A percentile compares a stretch with the other conserved stretches of the same genome.
phyloP scores from a whole-genome alignment of 2,888 invertebrate genomes.

The Didymodactylos carnosus region DNA sequence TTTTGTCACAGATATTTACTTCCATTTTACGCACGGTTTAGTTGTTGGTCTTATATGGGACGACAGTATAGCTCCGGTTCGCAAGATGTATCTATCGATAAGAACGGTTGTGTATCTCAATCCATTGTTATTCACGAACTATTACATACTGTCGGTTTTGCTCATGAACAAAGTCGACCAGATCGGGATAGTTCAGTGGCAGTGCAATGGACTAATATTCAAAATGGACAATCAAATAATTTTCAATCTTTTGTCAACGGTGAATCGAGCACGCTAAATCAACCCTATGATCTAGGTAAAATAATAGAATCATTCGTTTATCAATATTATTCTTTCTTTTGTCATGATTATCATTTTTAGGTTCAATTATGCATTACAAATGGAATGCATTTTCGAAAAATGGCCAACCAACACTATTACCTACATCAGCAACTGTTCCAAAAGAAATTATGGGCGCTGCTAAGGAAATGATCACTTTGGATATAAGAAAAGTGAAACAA shows the following conservation, averaged over 20 bases:
- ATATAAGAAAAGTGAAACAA: not conserved
- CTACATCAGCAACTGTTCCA: not conserved
- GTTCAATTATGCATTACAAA: slow-evolving; percentile 14
- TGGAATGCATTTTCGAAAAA: slow-evolving; percentile 10
- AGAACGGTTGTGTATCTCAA: slow-evolving; percentile 1
- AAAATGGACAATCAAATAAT: not conserved
- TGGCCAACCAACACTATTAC: slow-evolving; percentile 6
- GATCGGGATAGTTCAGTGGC: slow-evolving; percentile 9
- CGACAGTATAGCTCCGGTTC: not conserved
- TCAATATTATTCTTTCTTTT: not conserved
- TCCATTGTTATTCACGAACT: slow-evolving; percentile 7
- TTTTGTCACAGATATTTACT: not conserved
- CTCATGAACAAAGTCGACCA: slow-evolving; percentile 11
- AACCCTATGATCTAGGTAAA: not conserved
- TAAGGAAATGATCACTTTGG: not conserved
- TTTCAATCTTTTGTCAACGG: not conserved
- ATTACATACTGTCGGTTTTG: slow-evolving; percentile 10
- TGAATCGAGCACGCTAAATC: not conserved
- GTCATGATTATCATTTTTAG: too few species aligned
- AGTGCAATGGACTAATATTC: slow-evolving; percentile 7
- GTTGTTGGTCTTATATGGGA: not conserved
- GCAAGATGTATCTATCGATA: slow-evolving; percentile 1
- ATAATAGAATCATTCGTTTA: not conserved
- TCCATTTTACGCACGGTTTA: not conserved
- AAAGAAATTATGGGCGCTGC: not conserved